Percentiles rank a stretch among this genome's conserved stretches.
Evolutionary conservation across 2,113 vertebrate genomes (phyloP).

Genomic region (Neoarius graeffei): DNA sequence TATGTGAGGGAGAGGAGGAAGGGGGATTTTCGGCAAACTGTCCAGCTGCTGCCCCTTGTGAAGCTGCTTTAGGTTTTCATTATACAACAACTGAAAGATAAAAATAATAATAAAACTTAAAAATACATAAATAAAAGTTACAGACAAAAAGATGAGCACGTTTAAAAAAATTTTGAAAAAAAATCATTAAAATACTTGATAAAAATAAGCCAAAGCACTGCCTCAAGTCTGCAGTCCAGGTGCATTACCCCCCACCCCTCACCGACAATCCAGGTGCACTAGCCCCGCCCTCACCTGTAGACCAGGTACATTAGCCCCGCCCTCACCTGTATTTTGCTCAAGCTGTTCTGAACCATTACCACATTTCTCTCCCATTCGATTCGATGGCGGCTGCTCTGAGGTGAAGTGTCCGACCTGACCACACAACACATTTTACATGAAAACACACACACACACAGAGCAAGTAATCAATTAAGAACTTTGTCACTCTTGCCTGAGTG

Average conservation of each 20-base stretch:
- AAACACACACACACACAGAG: not conserved
- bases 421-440: not conserved
- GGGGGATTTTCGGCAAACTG: constrained; percentile 80
- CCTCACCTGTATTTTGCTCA: constrained; percentile 56
- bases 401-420: constrained; percentile 54
- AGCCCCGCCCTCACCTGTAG: not conserved
- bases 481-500: constrained; percentile 69
- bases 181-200: not conserved
- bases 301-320: too few species aligned
- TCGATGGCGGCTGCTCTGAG: constrained; percentile 50
- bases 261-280: not conserved
- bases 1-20: constrained; percentile 78
- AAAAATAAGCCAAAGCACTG: not conserved
- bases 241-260: not conserved
- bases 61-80: constrained; percentile 82
- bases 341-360: constrained; percentile 45
- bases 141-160: too few species aligned
- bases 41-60: constrained; percentile 80
- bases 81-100: constrained; percentile 75
- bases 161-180: not conserved
- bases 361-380: constrained; percentile 67
- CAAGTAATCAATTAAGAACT: not conserved
- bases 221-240: not conserved
- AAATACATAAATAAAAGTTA: too few species aligned
- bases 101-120: too few species aligned